A percentile compares a stretch with the other conserved stretches of the same genome.
phyloP scores from a whole-genome alignment of 35 echinoderm and acorn worm genomes.

The Amphiura filiformis region DNA sequence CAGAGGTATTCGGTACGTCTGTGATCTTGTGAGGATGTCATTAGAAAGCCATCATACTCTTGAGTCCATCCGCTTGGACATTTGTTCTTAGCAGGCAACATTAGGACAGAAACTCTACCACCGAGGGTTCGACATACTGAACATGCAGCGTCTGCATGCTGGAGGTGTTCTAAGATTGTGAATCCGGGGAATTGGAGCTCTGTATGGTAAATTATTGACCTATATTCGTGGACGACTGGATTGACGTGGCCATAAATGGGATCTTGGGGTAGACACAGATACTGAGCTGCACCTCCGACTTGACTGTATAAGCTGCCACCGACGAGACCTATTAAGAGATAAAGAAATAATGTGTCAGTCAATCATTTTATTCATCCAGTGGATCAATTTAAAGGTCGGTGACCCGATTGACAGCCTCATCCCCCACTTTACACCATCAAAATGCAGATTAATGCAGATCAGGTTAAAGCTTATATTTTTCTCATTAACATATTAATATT shows the following conservation, averaged over 20 bases:
- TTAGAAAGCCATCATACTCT: conserved; percentile 19
- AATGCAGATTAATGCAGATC: too few species aligned
- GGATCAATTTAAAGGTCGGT: too few species aligned
- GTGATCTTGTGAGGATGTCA: neutral
- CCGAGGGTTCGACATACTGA: neutral
- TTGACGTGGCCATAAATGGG: neutral
- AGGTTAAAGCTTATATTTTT: too few species aligned
- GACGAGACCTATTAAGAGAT: neutral
- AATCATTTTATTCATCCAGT: too few species aligned
- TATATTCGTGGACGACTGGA: neutral
- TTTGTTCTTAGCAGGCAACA: neutral
- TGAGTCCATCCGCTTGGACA: neutral
- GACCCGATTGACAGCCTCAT: too few species aligned
- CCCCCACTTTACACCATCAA: too few species aligned
- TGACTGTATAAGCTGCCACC: neutral
- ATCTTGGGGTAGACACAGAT: neutral
- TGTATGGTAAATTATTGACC: neutral
- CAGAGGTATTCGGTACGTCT: neutral
- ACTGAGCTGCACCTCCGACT: neutral
- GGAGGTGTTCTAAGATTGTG: neutral
- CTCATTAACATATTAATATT: too few species aligned
- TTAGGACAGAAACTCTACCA: neutral
- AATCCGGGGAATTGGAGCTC: neutral
- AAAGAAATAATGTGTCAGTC: too few species aligned
- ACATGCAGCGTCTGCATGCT: neutral